phyloP scores from a whole-genome alignment of 2,113 vertebrate genomes.

The Nycticebus coucang region DNA sequence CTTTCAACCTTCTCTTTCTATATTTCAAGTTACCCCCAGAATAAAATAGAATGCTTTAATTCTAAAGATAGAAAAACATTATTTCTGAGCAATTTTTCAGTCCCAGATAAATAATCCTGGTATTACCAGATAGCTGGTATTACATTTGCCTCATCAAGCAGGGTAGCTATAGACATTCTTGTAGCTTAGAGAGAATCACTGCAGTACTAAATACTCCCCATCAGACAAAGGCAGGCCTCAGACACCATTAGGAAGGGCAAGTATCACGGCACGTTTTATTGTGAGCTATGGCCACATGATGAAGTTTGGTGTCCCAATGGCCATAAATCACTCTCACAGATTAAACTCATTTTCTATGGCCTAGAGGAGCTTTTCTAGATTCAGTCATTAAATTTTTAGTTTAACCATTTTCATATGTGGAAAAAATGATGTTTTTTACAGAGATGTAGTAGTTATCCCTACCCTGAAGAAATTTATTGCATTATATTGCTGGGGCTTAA shows the following conservation, averaged over 20 bases:
- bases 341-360: slow-evolving; percentile 85
- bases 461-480: slow-evolving; percentile 75
- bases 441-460: slow-evolving; percentile 75
- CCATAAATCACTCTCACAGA: slow-evolving; percentile 81
- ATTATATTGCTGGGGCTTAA: slow-evolving; percentile 71
- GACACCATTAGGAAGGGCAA: slow-evolving; percentile 57
- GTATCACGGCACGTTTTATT: slow-evolving; percentile 36
- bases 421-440: slow-evolving; percentile 75
- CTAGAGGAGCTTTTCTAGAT: slow-evolving; percentile 82
- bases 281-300: slow-evolving; percentile 33
- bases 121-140: not conserved
- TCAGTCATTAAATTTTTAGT: slow-evolving; percentile 81
- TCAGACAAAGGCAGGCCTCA: slow-evolving; percentile 40
- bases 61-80: slow-evolving; percentile 35
- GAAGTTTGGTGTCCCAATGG: slow-evolving; percentile 60
- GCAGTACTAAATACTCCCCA: slow-evolving; percentile 28
- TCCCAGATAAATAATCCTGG: slow-evolving; percentile 15
- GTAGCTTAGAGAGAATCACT: not conserved
- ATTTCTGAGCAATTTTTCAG: slow-evolving; percentile 58
- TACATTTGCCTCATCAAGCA: slow-evolving; percentile 43
- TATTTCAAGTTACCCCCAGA: slow-evolving; percentile 60
- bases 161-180: not conserved
- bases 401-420: slow-evolving; percentile 85
- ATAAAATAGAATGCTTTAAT: slow-evolving; percentile 39
- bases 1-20: not conserved